Conservation (phyloP, 2,888 invertebrate species). For the Phrixothrix hirtus region DNA sequence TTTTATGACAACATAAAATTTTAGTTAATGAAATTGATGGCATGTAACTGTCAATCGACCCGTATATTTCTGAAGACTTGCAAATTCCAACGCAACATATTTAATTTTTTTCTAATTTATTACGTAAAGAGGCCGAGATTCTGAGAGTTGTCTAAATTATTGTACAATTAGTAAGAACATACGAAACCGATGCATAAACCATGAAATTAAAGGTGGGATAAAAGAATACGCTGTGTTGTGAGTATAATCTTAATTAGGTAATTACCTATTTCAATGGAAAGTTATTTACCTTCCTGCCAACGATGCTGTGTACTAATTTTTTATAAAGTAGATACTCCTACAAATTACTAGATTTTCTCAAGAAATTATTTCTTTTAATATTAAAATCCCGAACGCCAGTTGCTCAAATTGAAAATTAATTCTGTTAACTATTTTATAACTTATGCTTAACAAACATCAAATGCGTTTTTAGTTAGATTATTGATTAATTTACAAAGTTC, state of each 20-base stretch:
- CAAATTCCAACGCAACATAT: too few species aligned
- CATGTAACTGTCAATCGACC: constrained; percentile 14
- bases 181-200: constrained; percentile 25
- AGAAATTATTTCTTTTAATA: constrained; percentile 16
- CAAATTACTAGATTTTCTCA: constrained; percentile 21
- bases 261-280: constrained; percentile 24
- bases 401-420: too few species aligned
- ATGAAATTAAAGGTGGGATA: constrained; percentile 19
- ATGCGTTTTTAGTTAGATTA: too few species aligned
- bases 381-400: constrained; percentile 7
- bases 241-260: constrained; percentile 24
- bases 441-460: too few species aligned
- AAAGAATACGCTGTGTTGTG: constrained; percentile 17
- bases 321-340: constrained; percentile 14
- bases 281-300: constrained; percentile 20
- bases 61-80: constrained; percentile 1
- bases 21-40: constrained; percentile 8
- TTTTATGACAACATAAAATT: constrained; percentile 11
- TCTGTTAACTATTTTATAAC: too few species aligned
- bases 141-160: constrained; percentile 18
- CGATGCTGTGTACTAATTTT: constrained; percentile 14
- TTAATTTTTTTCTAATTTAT: too few species aligned
- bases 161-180: constrained; percentile 15
- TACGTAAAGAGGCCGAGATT: too few species aligned
- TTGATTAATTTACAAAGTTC: too few species aligned